These are phyloP conservation scores for Pseudomyrmex cubaensis DNA, from an alignment of 1,140 invertebrate species.

Conservation along the genomic window DNA sequence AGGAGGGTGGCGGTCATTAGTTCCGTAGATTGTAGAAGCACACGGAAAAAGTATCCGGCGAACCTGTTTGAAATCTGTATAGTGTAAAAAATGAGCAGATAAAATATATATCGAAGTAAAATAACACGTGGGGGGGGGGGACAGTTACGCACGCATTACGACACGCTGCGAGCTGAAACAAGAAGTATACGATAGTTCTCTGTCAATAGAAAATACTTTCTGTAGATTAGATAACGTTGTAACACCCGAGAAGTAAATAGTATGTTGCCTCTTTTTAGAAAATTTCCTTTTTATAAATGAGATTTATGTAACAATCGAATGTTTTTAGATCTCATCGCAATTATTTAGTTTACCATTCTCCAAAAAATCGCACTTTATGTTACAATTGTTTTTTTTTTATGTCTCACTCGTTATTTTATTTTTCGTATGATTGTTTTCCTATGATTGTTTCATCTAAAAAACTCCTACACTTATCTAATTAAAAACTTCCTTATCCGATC, in stretches of 20 bases:
- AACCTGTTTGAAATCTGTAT: conserved; percentile 35
- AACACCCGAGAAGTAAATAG: not conserved
- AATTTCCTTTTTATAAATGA: no score
- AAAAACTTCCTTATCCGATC: not conserved
- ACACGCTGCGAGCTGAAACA: not conserved
- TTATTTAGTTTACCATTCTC: no score
- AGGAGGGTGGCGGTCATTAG: not conserved
- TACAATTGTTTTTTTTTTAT: no score
- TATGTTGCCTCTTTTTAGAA: no score
- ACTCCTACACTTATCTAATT: not conserved
- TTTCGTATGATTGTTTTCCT: no score
- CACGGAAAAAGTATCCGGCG: conserved; percentile 2
- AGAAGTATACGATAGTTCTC: not conserved
- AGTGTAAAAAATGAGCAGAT: not conserved
- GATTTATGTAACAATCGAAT: no score
- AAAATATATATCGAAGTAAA: not conserved
- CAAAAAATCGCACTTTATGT: no score
- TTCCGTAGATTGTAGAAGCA: conserved; percentile 7
- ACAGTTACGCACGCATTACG: not conserved
- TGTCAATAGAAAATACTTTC: not conserved
- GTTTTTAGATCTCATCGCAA: no score
- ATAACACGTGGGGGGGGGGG: not conserved
- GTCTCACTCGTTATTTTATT: no score
- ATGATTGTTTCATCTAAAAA: no score
- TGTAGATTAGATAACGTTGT: not conserved